phyloP scores from a whole-genome alignment of 2,113 vertebrate species.

The Psittacula cyanocephala region DNA sequence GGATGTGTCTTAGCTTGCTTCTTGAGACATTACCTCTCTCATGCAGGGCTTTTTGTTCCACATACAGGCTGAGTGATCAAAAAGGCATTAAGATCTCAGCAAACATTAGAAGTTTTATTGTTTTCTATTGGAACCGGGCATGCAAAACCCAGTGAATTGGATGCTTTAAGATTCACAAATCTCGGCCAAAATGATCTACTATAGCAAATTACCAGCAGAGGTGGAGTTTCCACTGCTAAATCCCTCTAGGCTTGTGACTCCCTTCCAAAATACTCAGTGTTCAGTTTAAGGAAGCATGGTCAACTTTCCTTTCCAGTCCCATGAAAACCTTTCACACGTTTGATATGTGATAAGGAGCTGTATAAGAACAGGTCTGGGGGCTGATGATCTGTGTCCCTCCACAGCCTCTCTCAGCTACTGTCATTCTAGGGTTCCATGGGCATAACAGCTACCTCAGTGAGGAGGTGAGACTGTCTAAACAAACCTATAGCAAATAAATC shows the following conservation, averaged over 20 bases:
- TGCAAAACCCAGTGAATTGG: not conserved
- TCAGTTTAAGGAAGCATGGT: not conserved
- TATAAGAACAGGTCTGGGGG: not conserved
- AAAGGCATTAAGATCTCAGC: not conserved
- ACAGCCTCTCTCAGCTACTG: not conserved
- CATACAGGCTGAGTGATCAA: not conserved
- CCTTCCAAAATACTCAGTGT: not conserved
- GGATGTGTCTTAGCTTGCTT: not conserved
- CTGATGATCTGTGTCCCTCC: not conserved
- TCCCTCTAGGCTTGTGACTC: not conserved
- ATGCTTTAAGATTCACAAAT: not conserved
- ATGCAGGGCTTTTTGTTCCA: not conserved
- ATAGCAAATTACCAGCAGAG: not conserved
- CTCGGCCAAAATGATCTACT: not conserved
- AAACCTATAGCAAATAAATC: not conserved
- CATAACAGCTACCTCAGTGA: not conserved
- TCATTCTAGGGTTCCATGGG: not conserved
- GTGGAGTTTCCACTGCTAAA: rapidly evolving
- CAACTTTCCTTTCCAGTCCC: not conserved
- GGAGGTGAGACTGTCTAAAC: not conserved
- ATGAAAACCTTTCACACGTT: not conserved
- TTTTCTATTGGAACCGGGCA: not conserved
- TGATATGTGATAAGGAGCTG: not conserved
- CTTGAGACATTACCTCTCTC: not conserved
- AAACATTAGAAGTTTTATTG: not conserved